A percentile compares a stretch with the other conserved stretches of the same genome.
Evolutionary conservation across 2,888 invertebrate species (phyloP).

Genomic region (Maniola hyperantus): DNA sequence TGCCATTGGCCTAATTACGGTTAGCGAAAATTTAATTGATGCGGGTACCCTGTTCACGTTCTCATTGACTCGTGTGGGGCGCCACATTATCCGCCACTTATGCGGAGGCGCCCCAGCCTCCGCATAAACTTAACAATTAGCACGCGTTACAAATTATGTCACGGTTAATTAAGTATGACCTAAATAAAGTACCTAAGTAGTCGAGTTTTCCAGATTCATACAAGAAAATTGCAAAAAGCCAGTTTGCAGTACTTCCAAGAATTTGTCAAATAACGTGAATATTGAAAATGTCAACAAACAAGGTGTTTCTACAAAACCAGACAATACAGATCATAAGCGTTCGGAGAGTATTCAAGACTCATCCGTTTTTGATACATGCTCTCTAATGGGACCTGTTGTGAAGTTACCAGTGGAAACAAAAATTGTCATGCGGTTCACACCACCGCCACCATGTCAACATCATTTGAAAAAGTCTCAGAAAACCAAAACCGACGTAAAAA

Average conservation of each 20-base stretch:
- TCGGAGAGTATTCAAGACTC: constrained; percentile 31
- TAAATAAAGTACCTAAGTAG: neutral
- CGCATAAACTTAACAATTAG: constrained; percentile 20
- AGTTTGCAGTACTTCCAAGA: constrained; percentile 29
- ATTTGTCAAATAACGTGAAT: constrained; percentile 24
- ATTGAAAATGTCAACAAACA: constrained; percentile 29
- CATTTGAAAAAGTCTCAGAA: constrained; percentile 41
- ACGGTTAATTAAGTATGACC: constrained; percentile 18
- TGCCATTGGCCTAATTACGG: constrained; percentile 25
- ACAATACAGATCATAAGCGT: constrained; percentile 26
- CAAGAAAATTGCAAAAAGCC: constrained; percentile 41
- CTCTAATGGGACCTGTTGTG: constrained; percentile 58
- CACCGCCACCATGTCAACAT: constrained; percentile 26
- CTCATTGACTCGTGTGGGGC: constrained; percentile 21
- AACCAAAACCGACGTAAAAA: constrained; percentile 43
- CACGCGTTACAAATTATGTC: constrained; percentile 36
- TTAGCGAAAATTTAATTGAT: constrained; percentile 43
- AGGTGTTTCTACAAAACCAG: constrained; percentile 18
- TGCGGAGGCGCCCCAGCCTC: neutral
- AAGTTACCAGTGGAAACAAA: constrained; percentile 61
- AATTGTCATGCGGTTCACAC: constrained; percentile 55
- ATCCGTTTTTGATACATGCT: constrained; percentile 41
- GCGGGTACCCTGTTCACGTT: constrained; percentile 41
- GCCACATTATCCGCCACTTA: too few species aligned
- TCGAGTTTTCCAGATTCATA: constrained; percentile 41